These are phyloP conservation scores for Dysdera silvatica DNA, from an alignment of 1,140 invertebrate species.

Conservation along the genomic window DNA sequence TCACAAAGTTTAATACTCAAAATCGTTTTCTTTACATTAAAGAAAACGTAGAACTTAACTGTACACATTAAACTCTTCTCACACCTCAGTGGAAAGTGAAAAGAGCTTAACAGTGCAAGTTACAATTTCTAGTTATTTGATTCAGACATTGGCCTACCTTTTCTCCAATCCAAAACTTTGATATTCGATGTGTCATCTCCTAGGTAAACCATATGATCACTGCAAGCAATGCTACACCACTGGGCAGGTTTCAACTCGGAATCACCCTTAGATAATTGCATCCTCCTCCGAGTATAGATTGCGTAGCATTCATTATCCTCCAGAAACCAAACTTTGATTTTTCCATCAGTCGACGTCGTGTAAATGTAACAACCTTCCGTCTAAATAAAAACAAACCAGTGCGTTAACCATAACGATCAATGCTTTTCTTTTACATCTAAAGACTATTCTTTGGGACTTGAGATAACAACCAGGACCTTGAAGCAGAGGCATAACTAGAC, in stretches of 20 bases:
- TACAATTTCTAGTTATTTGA: too few species aligned
- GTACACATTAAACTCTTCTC: too few species aligned
- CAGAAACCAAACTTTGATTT: conserved; percentile 18
- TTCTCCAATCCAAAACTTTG: conserved; percentile 22
- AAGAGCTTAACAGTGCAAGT: too few species aligned
- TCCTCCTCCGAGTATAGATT: conserved; percentile 13
- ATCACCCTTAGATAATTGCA: neutral
- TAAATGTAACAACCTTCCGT: conserved; percentile 7
- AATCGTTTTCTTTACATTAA: too few species aligned
- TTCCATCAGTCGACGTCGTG: conserved; percentile 16
- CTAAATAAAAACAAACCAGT: neutral
- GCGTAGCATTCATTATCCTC: conserved; percentile 13
- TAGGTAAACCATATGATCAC: conserved; percentile 6
- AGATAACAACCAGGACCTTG: too few species aligned
- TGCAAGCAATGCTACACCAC: conserved; percentile 3
- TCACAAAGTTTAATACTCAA: neutral
- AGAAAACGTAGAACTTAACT: too few species aligned
- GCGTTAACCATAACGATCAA: too few species aligned
- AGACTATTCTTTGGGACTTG: too few species aligned
- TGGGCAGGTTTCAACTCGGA: conserved; percentile 1
- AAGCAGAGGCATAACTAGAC: too few species aligned
- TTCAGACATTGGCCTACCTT: too few species aligned
- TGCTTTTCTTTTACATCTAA: too few species aligned
- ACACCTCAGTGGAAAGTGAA: too few species aligned
- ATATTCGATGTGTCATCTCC: conserved; percentile 8